phyloP scores from a whole-genome alignment of 2,888 invertebrate genomes.

The Drosophila longiperda region DNA sequence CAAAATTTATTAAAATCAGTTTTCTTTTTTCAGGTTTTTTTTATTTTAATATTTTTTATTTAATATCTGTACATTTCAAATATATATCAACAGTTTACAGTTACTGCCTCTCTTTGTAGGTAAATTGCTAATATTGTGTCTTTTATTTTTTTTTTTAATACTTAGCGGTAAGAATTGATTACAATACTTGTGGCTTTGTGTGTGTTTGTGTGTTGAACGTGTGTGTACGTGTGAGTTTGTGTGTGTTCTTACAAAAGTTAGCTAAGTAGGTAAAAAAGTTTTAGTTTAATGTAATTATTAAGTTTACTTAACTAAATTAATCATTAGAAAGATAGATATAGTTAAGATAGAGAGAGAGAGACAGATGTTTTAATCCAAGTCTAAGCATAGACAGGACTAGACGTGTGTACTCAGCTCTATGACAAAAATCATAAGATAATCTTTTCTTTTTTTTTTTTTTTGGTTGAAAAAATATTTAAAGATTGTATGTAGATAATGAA shows the following conservation, averaged over 20 bases:
- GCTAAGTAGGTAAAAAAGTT: slow-evolving; percentile 48
- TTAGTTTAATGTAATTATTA: slow-evolving; percentile 35
- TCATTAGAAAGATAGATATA: slow-evolving; percentile 58
- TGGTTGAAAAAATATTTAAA: slow-evolving; percentile 7
- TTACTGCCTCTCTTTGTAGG: slow-evolving; percentile 35
- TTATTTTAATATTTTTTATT: slow-evolving; percentile 26
- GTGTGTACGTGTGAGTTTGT: slow-evolving; percentile 19
- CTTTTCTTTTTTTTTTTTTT: slow-evolving; percentile 5
- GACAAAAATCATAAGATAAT: slow-evolving; percentile 36
- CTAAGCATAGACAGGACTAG: slow-evolving; percentile 34
- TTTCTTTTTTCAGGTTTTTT: slow-evolving; percentile 33
- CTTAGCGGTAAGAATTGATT: slow-evolving; percentile 66
- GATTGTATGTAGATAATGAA: slow-evolving; percentile 8
- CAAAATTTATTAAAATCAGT: slow-evolving; percentile 70
- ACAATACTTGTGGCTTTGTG: slow-evolving; percentile 50
- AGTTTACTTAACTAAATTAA: slow-evolving; percentile 70
- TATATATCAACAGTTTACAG: slow-evolving; percentile 49
- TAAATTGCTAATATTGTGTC: slow-evolving; percentile 41
- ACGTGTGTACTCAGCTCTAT: slow-evolving; percentile 14
- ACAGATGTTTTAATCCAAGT: slow-evolving; percentile 46
- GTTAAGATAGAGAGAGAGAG: slow-evolving; percentile 35
- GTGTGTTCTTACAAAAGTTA: slow-evolving; percentile 75
- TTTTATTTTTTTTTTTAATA: slow-evolving; percentile 20
- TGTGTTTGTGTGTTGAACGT: slow-evolving; percentile 9
- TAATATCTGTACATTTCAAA: slow-evolving; percentile 51